These are phyloP conservation scores for Scleropages formosus DNA, from an alignment of 2,797 vertebrate genomes.

Conservation along the genomic window DNA sequence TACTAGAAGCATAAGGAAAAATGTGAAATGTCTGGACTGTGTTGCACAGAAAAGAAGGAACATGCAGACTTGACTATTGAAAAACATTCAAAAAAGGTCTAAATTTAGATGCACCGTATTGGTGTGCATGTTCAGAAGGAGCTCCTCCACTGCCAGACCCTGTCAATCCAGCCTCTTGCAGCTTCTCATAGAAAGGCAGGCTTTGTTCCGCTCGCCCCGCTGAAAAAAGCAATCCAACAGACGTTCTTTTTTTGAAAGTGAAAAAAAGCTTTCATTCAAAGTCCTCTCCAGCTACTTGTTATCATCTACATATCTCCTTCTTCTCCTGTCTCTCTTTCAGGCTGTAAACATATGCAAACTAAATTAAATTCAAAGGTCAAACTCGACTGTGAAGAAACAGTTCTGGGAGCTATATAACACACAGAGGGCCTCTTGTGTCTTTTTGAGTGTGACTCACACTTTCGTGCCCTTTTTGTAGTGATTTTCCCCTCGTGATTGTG, in stretches of 20 bases:
- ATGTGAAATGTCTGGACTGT: neutral
- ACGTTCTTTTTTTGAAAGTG: conserved; percentile 53
- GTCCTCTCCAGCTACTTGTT: conserved; percentile 57
- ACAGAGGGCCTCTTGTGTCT: conserved; percentile 25
- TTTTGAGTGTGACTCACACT: neutral
- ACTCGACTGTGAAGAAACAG: conserved; percentile 37
- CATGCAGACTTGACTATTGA: conserved; percentile 30
- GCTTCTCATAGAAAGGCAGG: conserved; percentile 55
- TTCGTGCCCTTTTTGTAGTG: conserved; percentile 1
- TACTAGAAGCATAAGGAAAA: neutral
- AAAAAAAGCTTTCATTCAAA: conserved; percentile 67
- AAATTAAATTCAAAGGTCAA: conserved; percentile 58
- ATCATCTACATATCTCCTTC: conserved; percentile 63
- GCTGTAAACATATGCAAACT: conserved; percentile 57
- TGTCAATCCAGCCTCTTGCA: conserved; percentile 54
- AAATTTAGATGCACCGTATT: conserved; percentile 66
- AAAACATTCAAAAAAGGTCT: conserved; percentile 47
- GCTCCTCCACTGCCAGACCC: conserved; percentile 55
- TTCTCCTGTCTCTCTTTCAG: conserved; percentile 51
- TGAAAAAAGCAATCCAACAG: conserved; percentile 48
- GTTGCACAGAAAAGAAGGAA: conserved; percentile 17
- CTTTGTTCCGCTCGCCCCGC: conserved; percentile 57
- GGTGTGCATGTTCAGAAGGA: conserved; percentile 59
- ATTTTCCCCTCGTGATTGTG: conserved; percentile 9
- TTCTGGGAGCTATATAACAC: neutral